A percentile compares a stretch with the other conserved stretches of the same genome.
phyloP scores from a whole-genome alignment of 2,888 invertebrate species.

The Calameuta filiformis region DNA sequence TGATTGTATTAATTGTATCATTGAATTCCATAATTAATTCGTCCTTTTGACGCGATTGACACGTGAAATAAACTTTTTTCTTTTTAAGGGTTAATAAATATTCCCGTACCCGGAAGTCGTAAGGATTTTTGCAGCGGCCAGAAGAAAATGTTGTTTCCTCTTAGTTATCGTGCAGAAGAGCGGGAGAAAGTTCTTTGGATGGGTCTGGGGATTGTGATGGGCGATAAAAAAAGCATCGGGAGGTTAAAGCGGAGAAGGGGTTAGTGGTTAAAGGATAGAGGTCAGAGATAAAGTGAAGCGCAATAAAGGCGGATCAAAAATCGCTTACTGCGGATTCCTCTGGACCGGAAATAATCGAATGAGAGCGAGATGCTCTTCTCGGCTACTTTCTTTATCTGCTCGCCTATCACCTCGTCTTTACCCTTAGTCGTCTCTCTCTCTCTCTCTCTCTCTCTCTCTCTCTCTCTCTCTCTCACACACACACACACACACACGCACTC shows the following conservation, averaged over 20 bases:
- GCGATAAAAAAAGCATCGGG: background rate
- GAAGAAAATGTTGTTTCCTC: background rate
- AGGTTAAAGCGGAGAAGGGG: background rate
- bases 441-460: background rate
- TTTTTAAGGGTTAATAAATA: too few species aligned
- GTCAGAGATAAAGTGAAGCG: conserved; percentile 5
- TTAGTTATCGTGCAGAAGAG: background rate
- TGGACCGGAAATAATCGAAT: conserved; percentile 16
- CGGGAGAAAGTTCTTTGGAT: background rate
- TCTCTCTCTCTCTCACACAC: background rate
- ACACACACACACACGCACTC: background rate
- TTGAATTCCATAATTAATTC: background rate
- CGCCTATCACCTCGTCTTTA: background rate
- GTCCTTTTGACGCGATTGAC: too few species aligned
- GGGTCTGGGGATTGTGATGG: background rate
- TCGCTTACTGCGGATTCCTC: conserved; percentile 14
- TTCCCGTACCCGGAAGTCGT: too few species aligned
- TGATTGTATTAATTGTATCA: background rate
- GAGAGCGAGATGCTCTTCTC: conserved; percentile 8
- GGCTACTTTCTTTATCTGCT: background rate
- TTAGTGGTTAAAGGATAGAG: conserved; percentile 1
- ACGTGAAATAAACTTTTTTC: too few species aligned
- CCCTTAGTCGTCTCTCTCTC: background rate
- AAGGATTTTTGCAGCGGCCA: too few species aligned
- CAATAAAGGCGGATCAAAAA: conserved; percentile 20